Evolutionary conservation across 2,888 invertebrate species (phyloP).

Genomic region (Pandemis heparana): DNA sequence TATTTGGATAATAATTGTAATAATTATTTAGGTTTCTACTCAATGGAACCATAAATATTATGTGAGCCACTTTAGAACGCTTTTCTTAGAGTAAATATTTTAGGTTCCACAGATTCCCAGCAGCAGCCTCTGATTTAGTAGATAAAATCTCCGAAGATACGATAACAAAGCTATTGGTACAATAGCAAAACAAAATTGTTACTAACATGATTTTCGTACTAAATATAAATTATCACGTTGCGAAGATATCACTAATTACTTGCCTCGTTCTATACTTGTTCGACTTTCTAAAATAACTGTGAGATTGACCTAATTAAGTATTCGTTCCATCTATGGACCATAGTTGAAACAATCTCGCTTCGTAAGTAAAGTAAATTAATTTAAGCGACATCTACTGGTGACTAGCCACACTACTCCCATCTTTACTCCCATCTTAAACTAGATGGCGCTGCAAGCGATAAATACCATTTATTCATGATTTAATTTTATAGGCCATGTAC

Average conservation of each 20-base stretch:
- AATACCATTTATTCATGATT: not conserved
- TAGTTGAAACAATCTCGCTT: not conserved
- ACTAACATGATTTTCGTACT: not conserved
- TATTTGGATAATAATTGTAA: no score
- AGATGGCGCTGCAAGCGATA: conserved; percentile 4
- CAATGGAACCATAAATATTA: no score
- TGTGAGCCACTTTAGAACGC: no score
- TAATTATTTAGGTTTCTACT: no score
- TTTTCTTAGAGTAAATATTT: no score
- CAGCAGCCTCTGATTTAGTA: no score
- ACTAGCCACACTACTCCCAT: not conserved
- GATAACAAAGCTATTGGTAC: not conserved
- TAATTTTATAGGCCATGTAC: conserved; percentile 85
- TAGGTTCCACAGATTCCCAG: no score
- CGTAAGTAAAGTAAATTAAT: not conserved
- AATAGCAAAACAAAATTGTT: not conserved
- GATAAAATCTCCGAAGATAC: no score
- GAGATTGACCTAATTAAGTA: not conserved
- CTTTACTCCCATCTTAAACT: no score
- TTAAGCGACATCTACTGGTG: conserved; percentile 23
- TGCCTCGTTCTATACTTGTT: not conserved
- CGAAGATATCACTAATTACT: conserved; percentile 4
- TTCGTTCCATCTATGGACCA: conserved; percentile 11
- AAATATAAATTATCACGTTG: conserved; percentile 10
- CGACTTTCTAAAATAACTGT: conserved; percentile 16